Percentiles rank a stretch among this genome's conserved stretches.
phyloP scores from a whole-genome alignment of 2,113 vertebrate genomes.

The Chaetodon trifascialis region DNA sequence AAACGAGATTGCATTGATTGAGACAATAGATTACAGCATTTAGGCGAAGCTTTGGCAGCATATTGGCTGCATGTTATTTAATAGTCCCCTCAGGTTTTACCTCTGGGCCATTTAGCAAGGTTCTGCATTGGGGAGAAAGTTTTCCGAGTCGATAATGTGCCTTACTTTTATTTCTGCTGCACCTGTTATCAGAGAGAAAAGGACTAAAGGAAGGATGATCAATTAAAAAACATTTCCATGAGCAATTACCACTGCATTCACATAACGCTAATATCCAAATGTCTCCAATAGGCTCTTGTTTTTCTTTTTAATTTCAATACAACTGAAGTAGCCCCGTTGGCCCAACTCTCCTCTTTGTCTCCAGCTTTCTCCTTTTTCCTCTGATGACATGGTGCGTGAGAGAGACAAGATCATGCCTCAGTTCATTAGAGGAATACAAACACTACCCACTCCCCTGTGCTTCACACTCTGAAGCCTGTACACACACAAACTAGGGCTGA shows the following conservation, averaged over 20 bases:
- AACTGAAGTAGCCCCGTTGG: neutral
- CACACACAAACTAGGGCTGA: slow-evolving; percentile 35
- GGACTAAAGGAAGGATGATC: neutral
- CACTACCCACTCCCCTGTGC: slow-evolving; percentile 55
- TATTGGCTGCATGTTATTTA: slow-evolving; percentile 55
- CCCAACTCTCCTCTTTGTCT: slow-evolving; percentile 22
- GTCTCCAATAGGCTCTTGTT: neutral
- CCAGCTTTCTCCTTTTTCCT: slow-evolving; percentile 17
- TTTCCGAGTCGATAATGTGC: slow-evolving; percentile 13
- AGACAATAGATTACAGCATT: slow-evolving; percentile 60
- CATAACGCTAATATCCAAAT: neutral
- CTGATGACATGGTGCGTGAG: slow-evolving; percentile 42
- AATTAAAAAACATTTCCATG: neutral
- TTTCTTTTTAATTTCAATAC: neutral
- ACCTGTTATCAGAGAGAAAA: neutral
- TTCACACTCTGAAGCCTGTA: slow-evolving; percentile 52
- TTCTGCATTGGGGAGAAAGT: slow-evolving; percentile 29
- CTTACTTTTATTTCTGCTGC: slow-evolving; percentile 30
- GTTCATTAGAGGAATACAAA: slow-evolving; percentile 78
- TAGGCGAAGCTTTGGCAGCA: slow-evolving; percentile 38
- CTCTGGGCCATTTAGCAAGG: slow-evolving; percentile 52
- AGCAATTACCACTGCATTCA: neutral
- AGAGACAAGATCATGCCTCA: slow-evolving; percentile 64
- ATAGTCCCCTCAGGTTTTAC: slow-evolving; percentile 46
- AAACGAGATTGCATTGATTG: slow-evolving; percentile 65